A percentile compares a stretch with the other conserved stretches of the same genome.
These are phyloP conservation scores for Melieria crassipennis DNA, from an alignment of 2,888 invertebrate species.

Conservation along the genomic window DNA sequence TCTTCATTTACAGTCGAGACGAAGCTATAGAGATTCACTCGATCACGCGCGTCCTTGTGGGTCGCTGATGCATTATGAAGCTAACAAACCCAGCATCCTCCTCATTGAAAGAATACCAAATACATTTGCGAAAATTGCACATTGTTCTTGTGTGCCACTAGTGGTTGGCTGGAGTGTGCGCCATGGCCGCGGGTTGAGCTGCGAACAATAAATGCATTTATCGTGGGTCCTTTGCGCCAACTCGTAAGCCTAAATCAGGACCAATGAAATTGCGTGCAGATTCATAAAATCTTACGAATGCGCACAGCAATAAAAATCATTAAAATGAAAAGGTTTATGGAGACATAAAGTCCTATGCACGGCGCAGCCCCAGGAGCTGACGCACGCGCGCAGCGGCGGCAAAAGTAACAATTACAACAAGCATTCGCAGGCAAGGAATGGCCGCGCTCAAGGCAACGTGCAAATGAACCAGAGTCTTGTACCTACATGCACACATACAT, in stretches of 20 bases:
- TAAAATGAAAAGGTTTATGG: conserved; percentile 63
- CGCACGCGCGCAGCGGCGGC: conserved; percentile 12
- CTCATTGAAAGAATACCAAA: background rate
- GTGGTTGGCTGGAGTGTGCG: too few species aligned
- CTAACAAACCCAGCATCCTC: too few species aligned
- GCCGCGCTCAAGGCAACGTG: conserved; percentile 27
- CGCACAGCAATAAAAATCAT: conserved; percentile 61
- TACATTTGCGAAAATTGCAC: background rate
- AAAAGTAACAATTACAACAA: background rate
- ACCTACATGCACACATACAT: conserved; percentile 1
- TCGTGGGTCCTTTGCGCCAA: too few species aligned
- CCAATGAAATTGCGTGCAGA: conserved; percentile 32
- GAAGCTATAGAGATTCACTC: too few species aligned
- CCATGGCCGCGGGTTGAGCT: too few species aligned
- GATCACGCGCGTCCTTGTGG: too few species aligned
- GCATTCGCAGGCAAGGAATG: conserved; percentile 12
- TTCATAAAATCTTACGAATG: conserved; percentile 48
- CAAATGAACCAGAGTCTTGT: conserved; percentile 22
- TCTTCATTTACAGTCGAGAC: too few species aligned
- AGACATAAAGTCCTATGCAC: conserved; percentile 42
- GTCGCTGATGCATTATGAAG: too few species aligned
- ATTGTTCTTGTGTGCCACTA: too few species aligned
- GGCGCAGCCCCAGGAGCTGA: conserved; percentile 26
- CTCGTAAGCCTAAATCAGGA: conserved; percentile 22
- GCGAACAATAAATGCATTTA: too few species aligned